Evolutionary conservation across 2,888 invertebrate genomes (phyloP), one percentile per base, ranked within the genome.

Genomic region (Alcis repandata): DNA sequence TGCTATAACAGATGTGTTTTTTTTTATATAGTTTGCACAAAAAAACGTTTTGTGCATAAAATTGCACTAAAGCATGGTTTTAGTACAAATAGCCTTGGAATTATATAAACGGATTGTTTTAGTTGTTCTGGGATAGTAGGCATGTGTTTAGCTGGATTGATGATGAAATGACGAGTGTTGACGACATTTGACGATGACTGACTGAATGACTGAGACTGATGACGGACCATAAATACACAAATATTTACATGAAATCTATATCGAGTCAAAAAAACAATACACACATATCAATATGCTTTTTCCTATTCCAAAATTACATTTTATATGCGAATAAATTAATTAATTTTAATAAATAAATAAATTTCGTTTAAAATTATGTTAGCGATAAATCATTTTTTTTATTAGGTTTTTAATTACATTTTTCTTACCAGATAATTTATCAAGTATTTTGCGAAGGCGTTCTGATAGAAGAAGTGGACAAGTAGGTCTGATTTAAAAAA

Each of bases 141-240:
- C 59, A 51, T 51, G 59, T 20, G 15, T 43, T 51, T 27, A 19
- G 15, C 3, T 27, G n/a, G 20, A 15, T 17, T 27, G 36, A 46
- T 15, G 11, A 17, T 45, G 36, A 46, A 19, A 27, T 33, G 1
- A 33, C 19, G 9, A 36, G 4, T 56, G n/a, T n/a, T n/a, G 33
- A 45, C 19, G 1, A 22, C n/a, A 46, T 22, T 22, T 46, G n/a
- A 46, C 2, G 19, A 46, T 11, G 2, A 32, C 32, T 49, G 48
- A 48, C 22, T 27, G 15, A 49, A 33, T 11, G 32, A 49, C 49
- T 33, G 8, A 49, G 33, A 32, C 10, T 9, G 1, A 10, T 15
- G n/a, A 46, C 20, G 11, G 1, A 13, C 13, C 22, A 46, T n/a
- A 22, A 32, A 49, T 10, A 33, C n/a, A 46, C 22, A 17, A 46